A percentile compares a stretch with the other conserved stretches of the same genome.
Evolutionary conservation across 2,888 invertebrate genomes (phyloP).

Genomic region (Lathronympha strigana): DNA sequence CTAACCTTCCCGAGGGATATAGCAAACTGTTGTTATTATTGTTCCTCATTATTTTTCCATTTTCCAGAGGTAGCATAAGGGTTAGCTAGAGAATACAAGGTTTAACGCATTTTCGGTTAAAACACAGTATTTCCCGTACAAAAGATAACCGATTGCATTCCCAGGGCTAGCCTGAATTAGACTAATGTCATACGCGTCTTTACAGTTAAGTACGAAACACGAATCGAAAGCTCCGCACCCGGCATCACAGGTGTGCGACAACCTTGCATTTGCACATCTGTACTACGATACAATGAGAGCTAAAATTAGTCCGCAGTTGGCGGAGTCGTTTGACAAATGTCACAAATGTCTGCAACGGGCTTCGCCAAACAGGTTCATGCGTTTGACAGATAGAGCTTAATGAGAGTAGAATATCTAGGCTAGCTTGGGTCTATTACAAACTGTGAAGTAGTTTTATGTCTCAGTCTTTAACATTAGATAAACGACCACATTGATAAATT

Average conservation of each 20-base stretch:
- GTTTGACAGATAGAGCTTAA: constrained; percentile 11
- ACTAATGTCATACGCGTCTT: not conserved
- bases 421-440: not conserved
- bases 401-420: constrained; percentile 8
- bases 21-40: too few relatives aligned
- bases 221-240: not conserved
- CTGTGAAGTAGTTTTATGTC: not conserved
- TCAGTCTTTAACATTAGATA: too few relatives aligned
- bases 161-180: not conserved
- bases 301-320: constrained; percentile 28
- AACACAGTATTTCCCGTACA: too few relatives aligned
- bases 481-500: too few relatives aligned
- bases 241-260: constrained; percentile 19
- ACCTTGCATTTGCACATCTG: constrained; percentile 17
- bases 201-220: not conserved
- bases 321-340: constrained; percentile 19
- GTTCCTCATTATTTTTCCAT: too few relatives aligned
- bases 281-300: constrained; percentile 13
- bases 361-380: constrained; percentile 15
- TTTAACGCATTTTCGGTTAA: too few relatives aligned
- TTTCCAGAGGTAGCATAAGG: too few relatives aligned
- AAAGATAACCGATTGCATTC: too few relatives aligned
- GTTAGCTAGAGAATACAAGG: too few relatives aligned
- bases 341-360: constrained; percentile 19
- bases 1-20: too few relatives aligned